These are phyloP conservation scores for Leucania comma DNA, from an alignment of 2,888 invertebrate genomes.

Conservation along the genomic window DNA sequence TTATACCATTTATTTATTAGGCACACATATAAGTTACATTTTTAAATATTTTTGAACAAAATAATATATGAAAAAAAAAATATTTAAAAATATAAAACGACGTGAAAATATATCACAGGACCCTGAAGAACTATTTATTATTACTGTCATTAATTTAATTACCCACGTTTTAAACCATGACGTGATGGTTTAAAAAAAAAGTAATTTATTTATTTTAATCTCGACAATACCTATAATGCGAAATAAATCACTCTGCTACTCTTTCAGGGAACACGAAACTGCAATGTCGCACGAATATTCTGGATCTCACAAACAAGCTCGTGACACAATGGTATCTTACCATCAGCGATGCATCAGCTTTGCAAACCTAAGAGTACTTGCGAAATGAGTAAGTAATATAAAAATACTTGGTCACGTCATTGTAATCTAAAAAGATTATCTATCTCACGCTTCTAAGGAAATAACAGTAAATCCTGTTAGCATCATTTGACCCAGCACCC, in stretches of 20 bases:
- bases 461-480: constrained; percentile 55
- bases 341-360: constrained; percentile 65
- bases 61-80: no score
- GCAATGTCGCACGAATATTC: constrained; percentile 39
- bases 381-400: constrained; percentile 71
- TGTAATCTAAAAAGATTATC: constrained; percentile 81
- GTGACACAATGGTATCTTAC: constrained; percentile 61
- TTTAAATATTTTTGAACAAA: no score
- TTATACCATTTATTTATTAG: no score
- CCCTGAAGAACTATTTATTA: no score
- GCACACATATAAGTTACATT: no score
- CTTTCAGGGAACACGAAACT: constrained; percentile 16
- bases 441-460: constrained; percentile 79
- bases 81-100: no score
- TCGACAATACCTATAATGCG: no score
- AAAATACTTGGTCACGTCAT: constrained; percentile 75
- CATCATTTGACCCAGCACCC: constrained; percentile 58
- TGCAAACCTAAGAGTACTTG: constrained; percentile 65
- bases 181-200: no score
- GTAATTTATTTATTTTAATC: no score
- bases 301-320: constrained; percentile 60
- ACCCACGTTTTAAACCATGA: no score
- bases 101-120: no score
- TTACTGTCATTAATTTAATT: no score
- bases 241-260: background rate